Conservation (phyloP, 2,797 vertebrate genomes). For the Tadarida brasiliensis region DNA sequence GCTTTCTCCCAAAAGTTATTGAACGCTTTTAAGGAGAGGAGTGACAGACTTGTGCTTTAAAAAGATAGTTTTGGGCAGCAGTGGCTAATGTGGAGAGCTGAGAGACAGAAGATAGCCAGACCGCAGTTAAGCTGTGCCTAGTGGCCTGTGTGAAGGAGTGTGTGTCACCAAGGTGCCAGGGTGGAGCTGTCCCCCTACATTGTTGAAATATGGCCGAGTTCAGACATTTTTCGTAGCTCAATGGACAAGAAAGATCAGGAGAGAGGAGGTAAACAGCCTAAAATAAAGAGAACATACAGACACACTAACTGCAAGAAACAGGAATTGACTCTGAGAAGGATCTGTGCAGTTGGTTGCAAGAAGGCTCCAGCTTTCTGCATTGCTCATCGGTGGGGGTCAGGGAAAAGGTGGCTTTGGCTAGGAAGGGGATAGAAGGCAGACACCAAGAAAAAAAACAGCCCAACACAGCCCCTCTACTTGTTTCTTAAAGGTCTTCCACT, state of each 20-base stretch:
- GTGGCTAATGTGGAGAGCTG: not conserved
- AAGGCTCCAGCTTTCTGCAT: not conserved
- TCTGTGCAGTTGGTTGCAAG: not conserved
- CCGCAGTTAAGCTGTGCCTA: not conserved
- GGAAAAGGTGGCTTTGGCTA: not conserved
- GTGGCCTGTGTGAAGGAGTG: not conserved
- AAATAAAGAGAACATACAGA: not conserved
- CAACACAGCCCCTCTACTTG: slow-evolving; percentile 31
- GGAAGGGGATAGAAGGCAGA: not conserved
- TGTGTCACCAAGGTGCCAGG: not conserved
- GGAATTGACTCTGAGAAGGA: not conserved
- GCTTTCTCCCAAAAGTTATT: not conserved
- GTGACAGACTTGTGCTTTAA: not conserved
- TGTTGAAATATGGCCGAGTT: not conserved
- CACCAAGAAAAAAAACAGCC: not conserved
- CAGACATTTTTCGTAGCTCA: not conserved
- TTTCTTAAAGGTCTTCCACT: slow-evolving; percentile 65
- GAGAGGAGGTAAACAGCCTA: not conserved
- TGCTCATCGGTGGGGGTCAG: not conserved
- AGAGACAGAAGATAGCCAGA: not conserved
- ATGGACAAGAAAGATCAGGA: not conserved
- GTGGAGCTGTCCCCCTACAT: not conserved
- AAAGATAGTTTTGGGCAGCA: not conserved
- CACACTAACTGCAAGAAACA: not conserved
- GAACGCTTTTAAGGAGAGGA: not conserved